Conservation (phyloP, 2,113 vertebrate genomes). For the Xiphophorus hellerii region DNA sequence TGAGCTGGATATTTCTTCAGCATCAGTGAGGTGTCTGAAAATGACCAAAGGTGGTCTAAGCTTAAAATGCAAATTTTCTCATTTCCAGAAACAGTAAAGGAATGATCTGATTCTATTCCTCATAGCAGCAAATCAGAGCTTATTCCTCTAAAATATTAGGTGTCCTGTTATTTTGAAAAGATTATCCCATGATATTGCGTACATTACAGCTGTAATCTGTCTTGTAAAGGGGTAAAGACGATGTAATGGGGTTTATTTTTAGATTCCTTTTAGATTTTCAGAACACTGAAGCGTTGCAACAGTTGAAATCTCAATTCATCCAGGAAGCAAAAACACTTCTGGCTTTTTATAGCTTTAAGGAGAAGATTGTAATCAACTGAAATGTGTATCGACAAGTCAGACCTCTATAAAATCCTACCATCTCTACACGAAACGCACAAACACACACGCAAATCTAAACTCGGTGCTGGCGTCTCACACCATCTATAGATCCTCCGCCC, state of each 20-base stretch:
- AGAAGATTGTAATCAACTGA: too few relatives aligned
- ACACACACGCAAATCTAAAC: background rate
- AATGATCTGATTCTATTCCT: too few relatives aligned
- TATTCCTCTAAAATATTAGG: too few relatives aligned
- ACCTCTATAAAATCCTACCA: too few relatives aligned
- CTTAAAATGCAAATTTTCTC: background rate
- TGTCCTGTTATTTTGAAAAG: too few relatives aligned
- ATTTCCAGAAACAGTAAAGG: too few relatives aligned
- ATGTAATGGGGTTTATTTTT: background rate
- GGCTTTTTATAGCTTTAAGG: too few relatives aligned
- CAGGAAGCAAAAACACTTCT: background rate
- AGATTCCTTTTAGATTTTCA: background rate
- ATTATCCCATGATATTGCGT: too few relatives aligned
- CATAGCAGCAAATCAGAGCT: too few relatives aligned
- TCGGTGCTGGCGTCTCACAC: slow-evolving; percentile 10
- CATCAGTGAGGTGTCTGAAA: background rate
- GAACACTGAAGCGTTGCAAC: background rate
- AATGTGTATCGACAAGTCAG: too few relatives aligned
- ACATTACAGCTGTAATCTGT: too few relatives aligned
- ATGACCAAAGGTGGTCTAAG: background rate
- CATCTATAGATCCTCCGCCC: slow-evolving; percentile 25
- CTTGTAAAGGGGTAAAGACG: background rate
- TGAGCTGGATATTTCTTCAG: background rate
- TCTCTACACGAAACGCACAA: background rate
- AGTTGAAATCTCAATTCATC: background rate